Evolutionary conservation across 1,140 invertebrate genomes (phyloP).

Genomic region (Formica exsecta): DNA sequence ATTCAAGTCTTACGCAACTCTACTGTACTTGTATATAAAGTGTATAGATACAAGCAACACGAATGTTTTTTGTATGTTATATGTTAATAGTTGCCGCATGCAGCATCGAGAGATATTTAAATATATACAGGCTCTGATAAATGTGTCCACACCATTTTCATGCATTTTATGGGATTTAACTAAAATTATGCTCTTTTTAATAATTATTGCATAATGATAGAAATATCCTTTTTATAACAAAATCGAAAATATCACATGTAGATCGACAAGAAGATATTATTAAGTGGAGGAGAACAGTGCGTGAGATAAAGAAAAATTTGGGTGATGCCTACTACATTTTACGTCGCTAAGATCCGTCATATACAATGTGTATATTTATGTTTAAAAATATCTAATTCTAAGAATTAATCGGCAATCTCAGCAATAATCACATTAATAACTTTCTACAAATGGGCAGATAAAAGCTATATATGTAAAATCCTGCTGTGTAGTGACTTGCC

Average conservation of each 20-base stretch:
- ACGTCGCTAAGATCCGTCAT: background rate
- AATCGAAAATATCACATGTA: slow-evolving; percentile 16
- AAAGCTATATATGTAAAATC: slow-evolving; percentile 16
- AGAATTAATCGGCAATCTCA: slow-evolving; percentile 12
- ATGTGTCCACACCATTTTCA: slow-evolving; percentile 38
- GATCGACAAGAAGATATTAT: slow-evolving; percentile 1
- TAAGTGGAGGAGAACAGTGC: background rate
- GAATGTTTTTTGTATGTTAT: slow-evolving; percentile 6
- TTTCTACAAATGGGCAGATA: slow-evolving; percentile 21
- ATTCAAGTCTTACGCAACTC: background rate
- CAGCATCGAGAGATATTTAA: background rate
- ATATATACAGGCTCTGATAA: background rate
- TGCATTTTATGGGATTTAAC: slow-evolving; percentile 38
- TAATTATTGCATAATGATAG: background rate
- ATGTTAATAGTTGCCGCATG: slow-evolving; percentile 44
- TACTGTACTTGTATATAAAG: background rate
- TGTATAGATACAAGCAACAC: background rate
- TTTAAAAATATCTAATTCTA: slow-evolving; percentile 29
- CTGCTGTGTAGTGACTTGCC: slow-evolving; percentile 31
- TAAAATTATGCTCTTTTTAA: background rate
- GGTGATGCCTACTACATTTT: background rate
- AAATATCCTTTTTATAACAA: background rate
- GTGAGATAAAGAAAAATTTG: background rate
- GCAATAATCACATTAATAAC: slow-evolving; percentile 26
- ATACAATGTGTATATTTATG: background rate